Evolutionary conservation across 2,797 vertebrate genomes (phyloP).

Genomic region (Botia almorhae): DNA sequence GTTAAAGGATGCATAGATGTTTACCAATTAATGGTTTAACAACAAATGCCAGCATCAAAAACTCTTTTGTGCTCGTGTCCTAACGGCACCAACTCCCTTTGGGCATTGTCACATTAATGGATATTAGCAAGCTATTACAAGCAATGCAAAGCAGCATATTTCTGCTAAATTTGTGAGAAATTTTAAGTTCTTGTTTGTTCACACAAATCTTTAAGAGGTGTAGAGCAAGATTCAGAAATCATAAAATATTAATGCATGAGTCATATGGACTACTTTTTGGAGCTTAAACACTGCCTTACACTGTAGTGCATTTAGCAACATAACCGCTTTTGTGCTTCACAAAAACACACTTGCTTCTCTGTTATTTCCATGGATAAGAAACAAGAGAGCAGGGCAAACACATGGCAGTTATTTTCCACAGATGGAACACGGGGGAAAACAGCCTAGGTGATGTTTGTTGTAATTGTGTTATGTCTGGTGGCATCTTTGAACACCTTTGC

Average conservation of each 20-base stretch:
- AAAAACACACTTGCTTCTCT: slow-evolving; percentile 50
- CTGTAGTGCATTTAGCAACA: no score
- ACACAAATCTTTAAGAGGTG: no score
- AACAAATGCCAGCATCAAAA: slow-evolving; percentile 10
- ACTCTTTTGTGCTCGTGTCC: background rate
- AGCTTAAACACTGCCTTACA: no score
- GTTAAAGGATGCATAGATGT: background rate
- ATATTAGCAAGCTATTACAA: background rate
- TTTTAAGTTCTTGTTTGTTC: no score
- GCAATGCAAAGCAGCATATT: background rate
- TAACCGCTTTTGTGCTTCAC: no score
- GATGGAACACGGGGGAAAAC: slow-evolving; percentile 55
- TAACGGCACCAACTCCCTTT: background rate
- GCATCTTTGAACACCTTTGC: slow-evolving; percentile 40
- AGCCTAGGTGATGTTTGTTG: slow-evolving; percentile 60
- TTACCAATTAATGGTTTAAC: background rate
- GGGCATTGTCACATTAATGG: background rate
- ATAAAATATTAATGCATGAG: no score
- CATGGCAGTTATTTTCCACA: slow-evolving; percentile 70
- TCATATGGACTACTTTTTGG: no score
- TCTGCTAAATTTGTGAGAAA: no score
- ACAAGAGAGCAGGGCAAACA: slow-evolving; percentile 58
- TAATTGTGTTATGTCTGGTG: slow-evolving; percentile 62
- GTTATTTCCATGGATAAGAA: slow-evolving; percentile 60
- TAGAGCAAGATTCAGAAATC: no score